Conservation (phyloP, 1,140 invertebrate species). For the Globodera ellingtonae region DNA sequence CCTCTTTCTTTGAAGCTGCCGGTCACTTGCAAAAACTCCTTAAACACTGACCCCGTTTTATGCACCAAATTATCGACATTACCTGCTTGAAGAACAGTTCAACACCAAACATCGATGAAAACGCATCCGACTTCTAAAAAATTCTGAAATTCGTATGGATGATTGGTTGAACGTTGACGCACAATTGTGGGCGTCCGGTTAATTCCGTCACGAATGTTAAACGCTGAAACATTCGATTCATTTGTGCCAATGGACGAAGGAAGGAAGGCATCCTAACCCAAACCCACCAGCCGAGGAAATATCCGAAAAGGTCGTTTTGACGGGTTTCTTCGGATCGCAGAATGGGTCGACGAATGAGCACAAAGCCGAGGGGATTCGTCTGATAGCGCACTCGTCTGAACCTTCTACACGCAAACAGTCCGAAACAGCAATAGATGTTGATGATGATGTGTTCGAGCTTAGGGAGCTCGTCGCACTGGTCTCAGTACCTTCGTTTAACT, state of each 20-base stretch:
- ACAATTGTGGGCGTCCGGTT: conserved; percentile 82
- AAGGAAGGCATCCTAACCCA: not conserved
- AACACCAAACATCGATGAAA: conserved; percentile 64
- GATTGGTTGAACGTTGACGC: conserved; percentile 62
- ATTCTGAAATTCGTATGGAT: conserved; percentile 76
- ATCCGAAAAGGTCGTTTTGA: conserved; percentile 79
- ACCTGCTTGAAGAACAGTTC: conserved; percentile 26
- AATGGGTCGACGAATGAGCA: conserved; percentile 71
- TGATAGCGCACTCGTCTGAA: not conserved
- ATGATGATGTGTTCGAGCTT: not conserved
- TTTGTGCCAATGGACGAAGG: not conserved
- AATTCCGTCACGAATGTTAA: conserved; percentile 81
- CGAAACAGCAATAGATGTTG: not conserved
- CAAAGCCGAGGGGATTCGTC: conserved; percentile 3
- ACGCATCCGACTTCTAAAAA: conserved; percentile 82
- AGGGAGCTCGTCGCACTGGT: not conserved
- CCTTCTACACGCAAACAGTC: not conserved
- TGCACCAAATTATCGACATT: too few relatives aligned
- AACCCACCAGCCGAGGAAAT: conserved; percentile 76
- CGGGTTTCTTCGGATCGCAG: conserved; percentile 78
- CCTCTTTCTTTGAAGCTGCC: conserved; percentile 92
- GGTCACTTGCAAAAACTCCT: conserved; percentile 84
- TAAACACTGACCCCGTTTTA: not conserved
- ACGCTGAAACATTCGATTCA: conserved; percentile 67
- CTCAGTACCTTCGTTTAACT: not conserved